Percentiles rank a stretch among this genome's conserved stretches.
Evolutionary conservation across 53 echinoderm and acorn worm genomes (phyloP).

Genomic region (Luidia sarsii): DNA sequence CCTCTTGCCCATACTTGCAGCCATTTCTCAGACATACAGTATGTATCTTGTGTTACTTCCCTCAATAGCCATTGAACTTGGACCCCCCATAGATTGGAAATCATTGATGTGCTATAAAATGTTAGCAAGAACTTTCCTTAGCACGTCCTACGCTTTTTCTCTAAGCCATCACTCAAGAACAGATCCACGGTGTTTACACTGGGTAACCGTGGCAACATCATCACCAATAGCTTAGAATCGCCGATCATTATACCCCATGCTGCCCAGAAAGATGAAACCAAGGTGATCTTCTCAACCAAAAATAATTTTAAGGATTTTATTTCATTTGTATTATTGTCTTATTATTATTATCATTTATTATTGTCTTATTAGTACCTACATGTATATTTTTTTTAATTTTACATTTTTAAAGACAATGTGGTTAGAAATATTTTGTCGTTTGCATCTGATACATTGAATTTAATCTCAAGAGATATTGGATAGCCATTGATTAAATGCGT

Average conservation of each 20-base stretch:
- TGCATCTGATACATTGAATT: too few species aligned
- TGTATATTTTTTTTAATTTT: background rate
- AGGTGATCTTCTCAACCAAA: too few species aligned
- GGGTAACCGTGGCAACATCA: constrained; percentile 85
- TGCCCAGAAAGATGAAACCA: constrained; percentile 91
- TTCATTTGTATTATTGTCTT: background rate
- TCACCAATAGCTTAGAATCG: constrained; percentile 64
- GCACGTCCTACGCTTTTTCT: constrained; percentile 65
- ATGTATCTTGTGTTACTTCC: too few species aligned
- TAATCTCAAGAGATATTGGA: too few species aligned
- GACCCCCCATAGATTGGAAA: too few species aligned
- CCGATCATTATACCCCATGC: constrained; percentile 92
- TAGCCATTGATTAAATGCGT: too few species aligned
- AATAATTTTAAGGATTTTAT: background rate
- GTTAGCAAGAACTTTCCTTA: background rate
- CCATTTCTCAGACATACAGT: too few species aligned
- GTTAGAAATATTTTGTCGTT: too few species aligned
- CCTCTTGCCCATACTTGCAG: too few species aligned
- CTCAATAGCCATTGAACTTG: too few species aligned
- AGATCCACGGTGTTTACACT: constrained; percentile 95
- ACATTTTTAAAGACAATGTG: background rate
- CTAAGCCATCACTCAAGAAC: constrained; percentile 94
- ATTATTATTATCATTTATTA: too few species aligned
- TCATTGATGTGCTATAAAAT: too few species aligned
- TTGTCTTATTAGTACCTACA: background rate